Conservation (phyloP, 2,888 invertebrate species). For the Drosophila lacicola region DNA sequence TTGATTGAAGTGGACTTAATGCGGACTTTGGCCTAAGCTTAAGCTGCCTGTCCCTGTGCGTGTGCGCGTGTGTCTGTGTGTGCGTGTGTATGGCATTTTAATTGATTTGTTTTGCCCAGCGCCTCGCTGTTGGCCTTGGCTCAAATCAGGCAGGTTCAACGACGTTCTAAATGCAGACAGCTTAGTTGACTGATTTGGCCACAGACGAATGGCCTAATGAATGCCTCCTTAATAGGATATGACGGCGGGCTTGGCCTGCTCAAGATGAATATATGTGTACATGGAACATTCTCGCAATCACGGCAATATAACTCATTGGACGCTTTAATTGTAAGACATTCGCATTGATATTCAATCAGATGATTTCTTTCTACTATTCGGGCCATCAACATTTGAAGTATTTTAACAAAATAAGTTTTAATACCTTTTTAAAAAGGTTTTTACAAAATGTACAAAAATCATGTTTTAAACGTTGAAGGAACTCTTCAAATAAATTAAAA, state of each 20-base stretch:
- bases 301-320: neutral
- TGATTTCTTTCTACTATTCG: too few relatives aligned
- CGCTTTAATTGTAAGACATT: neutral
- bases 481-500: too few relatives aligned
- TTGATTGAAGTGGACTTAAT: slow-evolving; percentile 76
- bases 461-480: too few relatives aligned
- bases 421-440: too few relatives aligned
- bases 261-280: slow-evolving; percentile 2
- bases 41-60: slow-evolving; percentile 46
- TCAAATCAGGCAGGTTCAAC: slow-evolving; percentile 51
- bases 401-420: too few relatives aligned
- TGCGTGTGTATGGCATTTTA: slow-evolving; percentile 53
- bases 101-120: slow-evolving; percentile 74
- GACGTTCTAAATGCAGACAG: slow-evolving; percentile 49
- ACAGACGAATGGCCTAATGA: slow-evolving; percentile 55
- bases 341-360: neutral
- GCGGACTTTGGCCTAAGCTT: slow-evolving; percentile 55
- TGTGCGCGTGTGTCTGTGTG: slow-evolving; percentile 1
- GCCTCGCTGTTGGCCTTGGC: slow-evolving; percentile 45
- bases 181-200: slow-evolving; percentile 53
- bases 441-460: too few relatives aligned
- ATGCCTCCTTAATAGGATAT: slow-evolving; percentile 45
- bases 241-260: slow-evolving; percentile 20
- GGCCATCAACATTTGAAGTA: too few relatives aligned
- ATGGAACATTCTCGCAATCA: too few relatives aligned